A percentile compares a stretch with the other conserved stretches of the same genome.
Conservation (phyloP, 2,113 vertebrate genomes). For the Psilopsiagon aymara region DNA sequence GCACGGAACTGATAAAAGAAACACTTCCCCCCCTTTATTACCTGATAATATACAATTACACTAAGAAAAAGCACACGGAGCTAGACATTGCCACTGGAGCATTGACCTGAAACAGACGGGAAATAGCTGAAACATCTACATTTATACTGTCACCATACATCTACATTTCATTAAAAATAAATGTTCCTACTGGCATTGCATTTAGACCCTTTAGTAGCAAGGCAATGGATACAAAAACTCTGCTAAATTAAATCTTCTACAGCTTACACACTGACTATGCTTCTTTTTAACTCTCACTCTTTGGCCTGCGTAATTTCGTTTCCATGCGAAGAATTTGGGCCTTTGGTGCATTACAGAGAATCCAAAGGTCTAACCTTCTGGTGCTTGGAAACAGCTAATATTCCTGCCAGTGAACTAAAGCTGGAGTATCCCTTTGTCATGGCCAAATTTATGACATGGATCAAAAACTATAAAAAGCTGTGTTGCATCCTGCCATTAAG, state of each 20-base stretch:
- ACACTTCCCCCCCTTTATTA: not conserved
- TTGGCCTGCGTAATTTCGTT: constrained; percentile 13
- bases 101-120: not conserved
- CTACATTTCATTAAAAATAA: not conserved
- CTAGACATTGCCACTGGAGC: not conserved
- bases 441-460: constrained; percentile 80
- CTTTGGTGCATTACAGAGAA: constrained; percentile 51
- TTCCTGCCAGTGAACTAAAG: constrained; percentile 75
- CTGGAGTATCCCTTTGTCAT: constrained; percentile 78
- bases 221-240: not conserved
- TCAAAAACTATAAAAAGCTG: constrained; percentile 82
- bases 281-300: not conserved
- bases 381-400: constrained; percentile 68
- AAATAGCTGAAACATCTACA: not conserved
- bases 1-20: constrained; percentile 8
- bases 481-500: constrained; percentile 82
- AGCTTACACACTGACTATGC: not conserved
- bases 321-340: constrained; percentile 49
- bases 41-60: not conserved
- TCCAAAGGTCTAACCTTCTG: constrained; percentile 65
- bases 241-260: not conserved
- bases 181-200: not conserved
- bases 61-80: not conserved
- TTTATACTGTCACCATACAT: not conserved
- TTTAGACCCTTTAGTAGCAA: not conserved